Base-by-base conservation (phyloP, 2,113 vertebrate species). In the Anser cygnoides region DNA sequence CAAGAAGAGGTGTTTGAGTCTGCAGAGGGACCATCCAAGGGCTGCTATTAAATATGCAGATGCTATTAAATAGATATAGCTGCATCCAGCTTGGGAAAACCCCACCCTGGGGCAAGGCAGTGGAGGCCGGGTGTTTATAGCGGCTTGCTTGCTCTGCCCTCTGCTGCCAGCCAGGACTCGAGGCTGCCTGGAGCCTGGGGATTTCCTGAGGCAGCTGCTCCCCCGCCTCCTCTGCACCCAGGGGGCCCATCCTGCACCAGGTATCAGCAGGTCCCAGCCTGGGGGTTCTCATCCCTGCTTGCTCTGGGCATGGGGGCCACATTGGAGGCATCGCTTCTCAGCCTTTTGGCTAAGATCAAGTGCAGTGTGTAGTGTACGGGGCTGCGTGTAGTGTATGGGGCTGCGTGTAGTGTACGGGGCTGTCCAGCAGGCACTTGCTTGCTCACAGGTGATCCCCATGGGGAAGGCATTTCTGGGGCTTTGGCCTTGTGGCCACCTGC, bases 91-190 rank as follows among this genome's bases (percentile, higher is more conserved):
- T 21, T 26, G 26, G 68, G 49, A 71, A 37, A 71, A 37, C n/a
- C 43, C 65, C 49, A 7, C 37, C 62, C 37, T 37, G n/a, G 25
- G 25, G 6, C 10, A 2, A n/a, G 20, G 1, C 2, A 1, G 8
- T 67, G 61, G 43, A 35, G 43, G 33, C 82, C 43, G 50, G 35
- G 6, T 21, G 8, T 71, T 74, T 50, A 3, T 49, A 2, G 7
- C 2, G 16, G 31, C 46, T 49, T 49, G 43, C 65, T 78, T 61
- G 12, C 57, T 59, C 73, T 58, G 22, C 43, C 35, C 87, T 88
- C 79, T 70, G 33, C 22, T 39, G 9, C 2, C 5, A 21, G 1
- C 39, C 46, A 33, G 41, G 44, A 41, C 21, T 3, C 9, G 31
- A 21, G 43, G 43, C 65, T 74, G 29, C 59, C 44, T 41, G 76